Evolutionary conservation across 1,140 invertebrate species (phyloP).

Genomic region (Pantala flavescens): DNA sequence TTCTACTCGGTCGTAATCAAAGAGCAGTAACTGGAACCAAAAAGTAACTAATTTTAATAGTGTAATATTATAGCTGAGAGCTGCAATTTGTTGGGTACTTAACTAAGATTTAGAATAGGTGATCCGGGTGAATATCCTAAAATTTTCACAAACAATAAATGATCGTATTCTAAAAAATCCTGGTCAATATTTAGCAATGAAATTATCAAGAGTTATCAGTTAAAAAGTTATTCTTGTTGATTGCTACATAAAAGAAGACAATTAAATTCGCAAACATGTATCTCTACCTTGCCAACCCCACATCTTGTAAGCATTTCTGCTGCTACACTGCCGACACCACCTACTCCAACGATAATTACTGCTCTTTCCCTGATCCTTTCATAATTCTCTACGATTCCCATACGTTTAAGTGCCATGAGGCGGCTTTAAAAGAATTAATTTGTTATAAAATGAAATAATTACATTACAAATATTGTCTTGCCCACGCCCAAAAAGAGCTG

Average conservation of each 20-base stretch:
- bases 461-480: too few species aligned
- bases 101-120: too few species aligned
- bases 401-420: constrained; percentile 94
- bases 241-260: too few species aligned
- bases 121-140: too few species aligned
- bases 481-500: neutral
- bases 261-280: too few species aligned
- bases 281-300: constrained; percentile 84
- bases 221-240: too few species aligned
- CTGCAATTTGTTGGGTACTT: too few species aligned
- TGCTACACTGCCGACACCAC: constrained; percentile 97
- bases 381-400: constrained; percentile 99
- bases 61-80: too few species aligned
- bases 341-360: constrained; percentile 94
- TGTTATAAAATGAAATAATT: neutral
- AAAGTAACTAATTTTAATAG: neutral
- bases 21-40: constrained; percentile 64
- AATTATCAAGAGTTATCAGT: too few species aligned
- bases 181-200: too few species aligned
- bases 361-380: constrained; percentile 86
- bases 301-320: constrained; percentile 98
- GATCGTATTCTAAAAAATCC: too few species aligned
- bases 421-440: constrained; percentile 53
- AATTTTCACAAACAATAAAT: too few species aligned
- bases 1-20: constrained; percentile 99